Percentiles rank a stretch among this genome's conserved stretches.
Conservation (phyloP, 1,140 invertebrate genomes). For the Campoletis sonorensis region DNA sequence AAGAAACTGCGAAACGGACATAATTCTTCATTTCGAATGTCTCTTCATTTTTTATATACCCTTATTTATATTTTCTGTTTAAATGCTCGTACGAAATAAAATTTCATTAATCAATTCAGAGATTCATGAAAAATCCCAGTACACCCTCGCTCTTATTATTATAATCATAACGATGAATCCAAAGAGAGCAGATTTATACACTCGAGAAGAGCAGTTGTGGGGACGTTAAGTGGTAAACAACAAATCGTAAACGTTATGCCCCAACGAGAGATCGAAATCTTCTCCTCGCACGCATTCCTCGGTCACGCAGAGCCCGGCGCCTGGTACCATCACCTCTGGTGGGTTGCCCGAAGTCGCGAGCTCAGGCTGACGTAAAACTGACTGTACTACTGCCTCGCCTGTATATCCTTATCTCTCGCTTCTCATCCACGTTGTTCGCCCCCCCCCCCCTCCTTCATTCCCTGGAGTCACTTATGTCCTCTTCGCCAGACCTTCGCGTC, state of each 20-base stretch:
- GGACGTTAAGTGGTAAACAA: slow-evolving; percentile 57
- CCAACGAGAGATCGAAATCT: slow-evolving; percentile 57
- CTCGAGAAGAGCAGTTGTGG: slow-evolving; percentile 25
- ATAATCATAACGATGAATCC: no score
- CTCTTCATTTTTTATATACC: no score
- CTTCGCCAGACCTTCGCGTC: not conserved
- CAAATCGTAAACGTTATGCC: slow-evolving; percentile 56
- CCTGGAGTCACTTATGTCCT: not conserved
- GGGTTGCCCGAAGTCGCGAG: not conserved
- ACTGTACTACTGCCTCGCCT: slow-evolving; percentile 62
- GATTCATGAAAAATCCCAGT: no score
- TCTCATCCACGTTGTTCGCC: not conserved
- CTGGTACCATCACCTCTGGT: slow-evolving; percentile 56
- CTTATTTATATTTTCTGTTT: no score
- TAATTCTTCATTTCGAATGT: no score
- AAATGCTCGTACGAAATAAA: no score
- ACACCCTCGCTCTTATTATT: no score
- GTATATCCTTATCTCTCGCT: slow-evolving; percentile 18
- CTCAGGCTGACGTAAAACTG: slow-evolving; percentile 60
- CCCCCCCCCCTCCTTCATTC: not conserved
- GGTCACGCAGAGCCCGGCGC: slow-evolving; percentile 61
- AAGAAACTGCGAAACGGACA: no score
- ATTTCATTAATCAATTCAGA: no score
- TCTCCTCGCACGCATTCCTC: slow-evolving; percentile 60
- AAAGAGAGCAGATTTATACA: not conserved